Evolutionary conservation across 2,113 vertebrate species (phyloP).

Genomic region (Nothobranchius furzeri): DNA sequence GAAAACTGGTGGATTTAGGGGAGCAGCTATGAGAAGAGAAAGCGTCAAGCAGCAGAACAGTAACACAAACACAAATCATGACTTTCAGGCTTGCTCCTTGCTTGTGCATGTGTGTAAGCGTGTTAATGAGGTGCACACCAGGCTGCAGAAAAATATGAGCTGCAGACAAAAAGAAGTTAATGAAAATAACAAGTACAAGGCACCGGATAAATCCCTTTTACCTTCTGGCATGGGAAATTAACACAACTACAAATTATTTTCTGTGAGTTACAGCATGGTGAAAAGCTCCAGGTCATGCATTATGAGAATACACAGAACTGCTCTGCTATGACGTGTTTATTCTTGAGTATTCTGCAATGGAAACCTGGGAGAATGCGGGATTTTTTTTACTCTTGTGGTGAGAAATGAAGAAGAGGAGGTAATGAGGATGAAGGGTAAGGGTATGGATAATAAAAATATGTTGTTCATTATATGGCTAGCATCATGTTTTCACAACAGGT

Average conservation of each 20-base stretch:
- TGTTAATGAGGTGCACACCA: neutral
- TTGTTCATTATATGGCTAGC: no score
- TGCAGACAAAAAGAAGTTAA: slow-evolving; percentile 11
- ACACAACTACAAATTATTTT: slow-evolving; percentile 13
- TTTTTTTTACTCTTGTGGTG: slow-evolving; percentile 28
- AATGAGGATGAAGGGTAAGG: slow-evolving; percentile 15
- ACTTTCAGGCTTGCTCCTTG: neutral
- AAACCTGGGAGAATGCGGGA: slow-evolving; percentile 20
- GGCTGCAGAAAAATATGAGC: slow-evolving; percentile 7
- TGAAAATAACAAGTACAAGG: neutral
- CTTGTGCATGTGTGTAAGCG: neutral
- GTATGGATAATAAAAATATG: slow-evolving; percentile 5
- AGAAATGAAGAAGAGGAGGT: slow-evolving; percentile 8
- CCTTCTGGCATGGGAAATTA: slow-evolving; percentile 24
- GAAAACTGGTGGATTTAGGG: slow-evolving; percentile 16
- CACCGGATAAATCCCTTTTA: slow-evolving; percentile 13
- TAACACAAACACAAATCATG: neutral
- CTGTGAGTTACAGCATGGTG: slow-evolving; percentile 23
- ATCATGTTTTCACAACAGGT: no score
- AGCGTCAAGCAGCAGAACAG: slow-evolving; percentile 4
- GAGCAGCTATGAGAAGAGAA: slow-evolving; percentile 3
- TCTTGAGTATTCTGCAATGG: slow-evolving; percentile 31
- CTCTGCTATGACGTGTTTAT: slow-evolving; percentile 30
- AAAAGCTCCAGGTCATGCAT: slow-evolving; percentile 38
- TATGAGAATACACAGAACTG: slow-evolving; percentile 38